Conservation (phyloP, 2,797 vertebrate species). For the Sebastes steindachneri region DNA sequence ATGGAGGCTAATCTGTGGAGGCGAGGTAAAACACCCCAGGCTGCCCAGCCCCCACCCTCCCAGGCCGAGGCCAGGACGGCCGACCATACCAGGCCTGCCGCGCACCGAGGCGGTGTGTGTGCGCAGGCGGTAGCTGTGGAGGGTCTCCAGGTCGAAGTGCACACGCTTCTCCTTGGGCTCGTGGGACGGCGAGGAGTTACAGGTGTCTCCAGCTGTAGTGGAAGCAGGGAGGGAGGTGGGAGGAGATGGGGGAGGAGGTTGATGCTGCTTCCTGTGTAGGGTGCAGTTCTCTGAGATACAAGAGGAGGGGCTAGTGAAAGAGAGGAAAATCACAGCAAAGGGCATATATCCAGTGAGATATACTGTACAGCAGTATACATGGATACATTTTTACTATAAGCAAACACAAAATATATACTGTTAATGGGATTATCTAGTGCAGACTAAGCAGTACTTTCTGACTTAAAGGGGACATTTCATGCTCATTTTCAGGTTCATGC, state of each 20-base stretch:
- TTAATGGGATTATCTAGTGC: not conserved
- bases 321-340: conserved; percentile 48
- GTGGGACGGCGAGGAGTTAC: conserved; percentile 67
- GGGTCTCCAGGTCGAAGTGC: conserved; percentile 87
- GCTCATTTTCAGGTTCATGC: not conserved
- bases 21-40: conserved; percentile 64
- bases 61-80: conserved; percentile 76
- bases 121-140: conserved; percentile 83
- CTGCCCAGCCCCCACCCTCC: conserved; percentile 70
- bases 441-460: not conserved
- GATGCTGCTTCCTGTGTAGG: conserved; percentile 77
- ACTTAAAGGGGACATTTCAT: not conserved
- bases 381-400: not conserved
- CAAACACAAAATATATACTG: not conserved
- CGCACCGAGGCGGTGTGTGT: conserved; percentile 71
- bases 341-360: conserved; percentile 32
- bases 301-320: conserved; percentile 75
- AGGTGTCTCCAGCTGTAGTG: conserved; percentile 72
- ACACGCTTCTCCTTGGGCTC: conserved; percentile 84
- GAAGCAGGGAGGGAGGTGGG: conserved; percentile 71
- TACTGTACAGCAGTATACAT: conserved; percentile 7
- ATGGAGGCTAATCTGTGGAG: conserved; percentile 70
- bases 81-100: conserved; percentile 60
- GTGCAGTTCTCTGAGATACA: conserved; percentile 85
- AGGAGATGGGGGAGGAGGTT: conserved; percentile 66